phyloP scores from a whole-genome alignment of 2,888 invertebrate genomes.

The Drosophila pseudotakahashii region DNA sequence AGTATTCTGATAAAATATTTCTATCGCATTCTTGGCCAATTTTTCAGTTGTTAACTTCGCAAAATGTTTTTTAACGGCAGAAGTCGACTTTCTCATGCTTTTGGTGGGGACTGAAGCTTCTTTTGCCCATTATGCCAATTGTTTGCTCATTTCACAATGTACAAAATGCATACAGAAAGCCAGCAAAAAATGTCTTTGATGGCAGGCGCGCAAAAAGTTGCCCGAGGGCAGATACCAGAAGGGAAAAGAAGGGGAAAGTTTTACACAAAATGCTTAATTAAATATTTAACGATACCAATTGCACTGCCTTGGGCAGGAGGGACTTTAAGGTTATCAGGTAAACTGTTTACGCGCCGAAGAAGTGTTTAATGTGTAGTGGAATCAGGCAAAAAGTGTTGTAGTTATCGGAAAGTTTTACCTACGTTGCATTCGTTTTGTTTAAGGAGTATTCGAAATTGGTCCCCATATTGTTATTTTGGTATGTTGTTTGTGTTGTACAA shows the following conservation, averaged over 20 bases:
- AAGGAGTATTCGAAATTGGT: constrained; percentile 7
- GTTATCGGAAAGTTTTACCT: constrained; percentile 66
- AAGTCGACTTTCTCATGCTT: constrained; percentile 5
- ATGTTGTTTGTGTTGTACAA: constrained; percentile 41
- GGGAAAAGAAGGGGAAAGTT: constrained; percentile 21
- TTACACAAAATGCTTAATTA: constrained; percentile 32
- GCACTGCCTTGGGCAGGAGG: neutral
- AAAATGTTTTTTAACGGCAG: constrained; percentile 15
- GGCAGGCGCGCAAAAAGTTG: constrained; percentile 66
- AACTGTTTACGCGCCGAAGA: constrained; percentile 61
- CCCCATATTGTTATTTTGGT: constrained; percentile 29
- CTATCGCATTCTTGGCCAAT: constrained; percentile 26
- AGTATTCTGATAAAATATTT: constrained; percentile 26
- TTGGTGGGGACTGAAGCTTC: neutral
- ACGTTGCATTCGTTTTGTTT: constrained; percentile 57
- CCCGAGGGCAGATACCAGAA: constrained; percentile 8
- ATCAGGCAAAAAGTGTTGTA: constrained; percentile 42
- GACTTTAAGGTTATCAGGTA: constrained; percentile 1
- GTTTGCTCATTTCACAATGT: constrained; percentile 71
- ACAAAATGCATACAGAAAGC: constrained; percentile 64
- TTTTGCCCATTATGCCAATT: constrained; percentile 64
- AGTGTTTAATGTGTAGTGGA: constrained; percentile 28
- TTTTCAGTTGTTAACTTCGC: constrained; percentile 16
- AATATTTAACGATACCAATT: constrained; percentile 26
- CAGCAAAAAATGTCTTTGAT: constrained; percentile 66